Base-by-base conservation (phyloP, 2,113 vertebrate species). In the Synchiropus splendidus region DNA sequence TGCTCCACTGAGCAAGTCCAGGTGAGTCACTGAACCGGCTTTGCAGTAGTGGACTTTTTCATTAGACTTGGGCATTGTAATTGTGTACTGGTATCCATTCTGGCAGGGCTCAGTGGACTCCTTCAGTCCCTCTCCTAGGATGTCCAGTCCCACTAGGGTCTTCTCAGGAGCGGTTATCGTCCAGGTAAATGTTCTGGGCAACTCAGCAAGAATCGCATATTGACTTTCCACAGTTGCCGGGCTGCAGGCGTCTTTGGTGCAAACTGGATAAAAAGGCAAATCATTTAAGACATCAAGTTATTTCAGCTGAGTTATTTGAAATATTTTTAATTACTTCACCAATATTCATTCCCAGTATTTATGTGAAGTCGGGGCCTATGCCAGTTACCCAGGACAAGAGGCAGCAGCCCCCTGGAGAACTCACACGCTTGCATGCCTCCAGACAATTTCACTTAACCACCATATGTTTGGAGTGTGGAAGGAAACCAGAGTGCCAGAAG, bases 161-260 rank as follows among this genome's bases (percentile, higher is more conserved):
- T 83, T 83, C 21, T 77, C 80, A 1, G 79, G 82, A 0, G 85
- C 83, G 12, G 60, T 83, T 46, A 91, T 57, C 0, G 86, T 58
- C 90, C 89, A 94, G 49, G 33, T 36, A 48, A 85, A 92, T 18
- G 82, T 89, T 42, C 81, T 85, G 51, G 84, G 74, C 56, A 94
- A 81, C 27, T 52, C 37, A 21, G 77, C 70, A 9, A 92, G 58
- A n/a, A 64, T 31, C 0, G 42, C 48, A 15, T 80, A 51, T 36
- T 86, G 82, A 35, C 85, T 74, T 27, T 58, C 55, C 12, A 85
- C 67, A 10, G 79, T 76, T 27, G 75, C 51, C 1, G 86, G 85
- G 32, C 66, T 87, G 71, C 90, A 95, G 0, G 18, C 33, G 27
- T 81, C 76, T 12, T 72, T 72, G 6, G 80, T 78, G 45, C 91